Evolutionary conservation across 2,113 vertebrate genomes (phyloP).

Genomic region (Sardina pilchardus): DNA sequence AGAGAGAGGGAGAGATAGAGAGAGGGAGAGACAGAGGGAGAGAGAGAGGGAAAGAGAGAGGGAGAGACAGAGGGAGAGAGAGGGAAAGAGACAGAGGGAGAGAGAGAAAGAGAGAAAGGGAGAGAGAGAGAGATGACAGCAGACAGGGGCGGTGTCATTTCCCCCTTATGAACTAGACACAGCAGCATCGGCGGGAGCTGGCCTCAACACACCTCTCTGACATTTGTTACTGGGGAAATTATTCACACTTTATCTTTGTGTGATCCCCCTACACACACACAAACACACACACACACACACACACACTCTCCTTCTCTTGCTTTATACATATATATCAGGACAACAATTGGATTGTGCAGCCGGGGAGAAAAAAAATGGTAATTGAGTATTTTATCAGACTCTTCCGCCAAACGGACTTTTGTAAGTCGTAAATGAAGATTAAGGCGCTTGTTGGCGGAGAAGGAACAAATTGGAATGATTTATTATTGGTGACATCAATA

Average conservation of each 20-base stretch:
- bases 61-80: background rate
- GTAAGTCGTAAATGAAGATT: conserved; percentile 84
- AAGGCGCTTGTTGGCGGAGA: conserved; percentile 79
- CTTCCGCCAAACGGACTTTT: conserved; percentile 79
- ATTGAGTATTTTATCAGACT: conserved; percentile 85
- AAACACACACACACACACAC: background rate
- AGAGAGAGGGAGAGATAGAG: background rate
- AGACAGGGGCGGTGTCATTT: background rate
- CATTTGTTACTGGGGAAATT: conserved; percentile 79
- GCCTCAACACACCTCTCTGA: conserved; percentile 69
- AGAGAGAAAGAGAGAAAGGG: background rate
- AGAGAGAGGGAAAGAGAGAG: background rate
- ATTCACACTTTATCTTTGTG: conserved; percentile 79
- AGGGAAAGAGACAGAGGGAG: background rate
- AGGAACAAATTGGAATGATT: conserved; percentile 84
- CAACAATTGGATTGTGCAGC: conserved; percentile 73
- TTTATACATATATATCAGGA: conserved; percentile 61
- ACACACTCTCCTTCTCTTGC: background rate
- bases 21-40: too few relatives aligned
- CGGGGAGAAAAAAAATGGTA: conserved; percentile 72
- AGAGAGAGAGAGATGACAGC: conserved; percentile 1
- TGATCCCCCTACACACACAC: background rate
- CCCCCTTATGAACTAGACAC: background rate
- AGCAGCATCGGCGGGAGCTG: conserved; percentile 17
- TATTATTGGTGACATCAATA: conserved; percentile 80